A percentile compares a stretch with the other conserved stretches of the same genome.
Evolutionary conservation across 2,888 invertebrate genomes (phyloP).

Genomic region (Pedicia rivosa): DNA sequence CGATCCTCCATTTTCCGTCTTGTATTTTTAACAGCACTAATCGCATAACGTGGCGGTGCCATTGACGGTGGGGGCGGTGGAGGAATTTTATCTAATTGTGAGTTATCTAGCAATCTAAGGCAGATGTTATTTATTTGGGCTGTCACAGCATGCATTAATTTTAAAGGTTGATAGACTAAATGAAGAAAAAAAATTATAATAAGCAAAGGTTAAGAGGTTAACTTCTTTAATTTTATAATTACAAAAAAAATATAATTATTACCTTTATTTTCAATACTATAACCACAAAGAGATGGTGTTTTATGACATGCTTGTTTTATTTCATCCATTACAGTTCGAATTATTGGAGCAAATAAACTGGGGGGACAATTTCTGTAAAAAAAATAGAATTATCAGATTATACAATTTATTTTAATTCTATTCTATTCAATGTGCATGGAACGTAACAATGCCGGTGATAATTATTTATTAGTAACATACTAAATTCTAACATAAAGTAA

Average conservation of each 20-base stretch:
- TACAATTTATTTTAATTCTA: no score
- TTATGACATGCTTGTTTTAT: slow-evolving; percentile 45
- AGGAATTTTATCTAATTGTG: slow-evolving; percentile 43
- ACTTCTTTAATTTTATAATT: neutral
- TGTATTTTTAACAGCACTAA: slow-evolving; percentile 62
- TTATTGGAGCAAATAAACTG: slow-evolving; percentile 46
- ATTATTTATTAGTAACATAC: no score
- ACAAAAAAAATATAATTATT: slow-evolving; percentile 9
- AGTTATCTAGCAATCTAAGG: slow-evolving; percentile 46
- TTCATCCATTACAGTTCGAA: slow-evolving; percentile 50
- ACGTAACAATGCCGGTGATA: no score
- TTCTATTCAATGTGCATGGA: no score
- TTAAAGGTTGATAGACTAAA: slow-evolving; percentile 54
- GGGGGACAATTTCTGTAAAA: slow-evolving; percentile 52
- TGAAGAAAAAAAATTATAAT: slow-evolving; percentile 13
- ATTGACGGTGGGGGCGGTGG: slow-evolving; percentile 33
- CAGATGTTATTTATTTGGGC: slow-evolving; percentile 56
- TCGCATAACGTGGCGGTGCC: slow-evolving; percentile 36
- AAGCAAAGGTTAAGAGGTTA: neutral
- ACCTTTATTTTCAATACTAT: slow-evolving; percentile 44
- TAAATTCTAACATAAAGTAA: no score
- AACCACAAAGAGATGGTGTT: slow-evolving; percentile 46
- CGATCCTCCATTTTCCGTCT: slow-evolving; percentile 87
- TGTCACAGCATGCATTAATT: slow-evolving; percentile 58
- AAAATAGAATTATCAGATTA: slow-evolving; percentile 7